Base-by-base conservation (phyloP, 2,888 invertebrate genomes). In the Autographa pulchrina region DNA sequence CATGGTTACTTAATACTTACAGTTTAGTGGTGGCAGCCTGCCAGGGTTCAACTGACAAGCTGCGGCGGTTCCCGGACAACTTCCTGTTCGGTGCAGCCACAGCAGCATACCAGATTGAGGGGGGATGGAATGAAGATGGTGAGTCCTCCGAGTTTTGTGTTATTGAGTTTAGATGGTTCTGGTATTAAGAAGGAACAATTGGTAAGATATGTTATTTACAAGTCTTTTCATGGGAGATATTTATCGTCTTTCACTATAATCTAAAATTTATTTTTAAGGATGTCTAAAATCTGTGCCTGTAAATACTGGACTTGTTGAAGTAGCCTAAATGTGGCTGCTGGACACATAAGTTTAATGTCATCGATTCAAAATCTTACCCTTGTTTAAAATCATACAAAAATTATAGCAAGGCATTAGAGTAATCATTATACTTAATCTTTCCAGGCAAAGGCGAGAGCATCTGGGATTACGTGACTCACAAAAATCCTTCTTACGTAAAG, bases 31-130 rank as follows among this genome's bases (percentile, higher is more conserved):
- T 38, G 35, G 72, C 16, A 43, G 54, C 61, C 38, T 48, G 81
- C 9, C 59, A 64, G 2, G 38, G 61, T 13, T 48, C 66, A 1
- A 14, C 25, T 13, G 38, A 38, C 38, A 58, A 5, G 25, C 68
- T 80, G 32, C 80, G 90, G 32, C 65, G 9, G 18, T 77, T 77
- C 16, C 77, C 77, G 0, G 60, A 63, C 38, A 72, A 80, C 32
- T 77, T 92, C 70, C 62, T 91, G 1, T 89, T 92, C 31, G 92
- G 92, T 0, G 77, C 88, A 16, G 90, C 91, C 7, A 91, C 91
- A 2, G 89, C 92, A 0, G 79, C 92, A 2, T 91, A 91, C 72
- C 92, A 92, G 72, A 88, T 91, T 8, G 90, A 91, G 56, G 91
- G 91, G 20, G 91, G 78, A 20, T 91, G 91, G 91, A 72, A 91